These are phyloP conservation scores for Jaculus jaculus DNA, from an alignment of 2,113 vertebrate genomes.

Conservation along the genomic window DNA sequence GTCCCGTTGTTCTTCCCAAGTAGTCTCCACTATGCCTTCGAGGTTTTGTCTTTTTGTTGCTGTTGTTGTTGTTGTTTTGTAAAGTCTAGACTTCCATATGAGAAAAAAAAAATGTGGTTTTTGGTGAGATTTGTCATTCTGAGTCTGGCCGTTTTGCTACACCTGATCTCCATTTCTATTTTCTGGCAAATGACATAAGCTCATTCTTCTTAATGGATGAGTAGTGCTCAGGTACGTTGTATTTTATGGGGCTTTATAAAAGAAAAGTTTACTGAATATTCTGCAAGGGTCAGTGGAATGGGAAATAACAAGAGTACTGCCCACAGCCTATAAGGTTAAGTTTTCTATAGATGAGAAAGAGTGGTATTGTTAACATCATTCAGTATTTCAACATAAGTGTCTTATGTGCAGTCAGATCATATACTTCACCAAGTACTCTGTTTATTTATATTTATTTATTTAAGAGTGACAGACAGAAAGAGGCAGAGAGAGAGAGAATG, in stretches of 20 bases:
- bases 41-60: background rate
- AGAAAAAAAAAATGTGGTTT: background rate
- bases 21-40: background rate
- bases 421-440: background rate
- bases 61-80: too few relatives aligned
- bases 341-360: background rate
- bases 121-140: background rate
- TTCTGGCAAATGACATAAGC: background rate
- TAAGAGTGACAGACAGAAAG: too few relatives aligned
- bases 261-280: too few relatives aligned
- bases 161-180: background rate
- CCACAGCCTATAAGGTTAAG: too few relatives aligned
- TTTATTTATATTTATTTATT: too few relatives aligned
- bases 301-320: too few relatives aligned
- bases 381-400: background rate
- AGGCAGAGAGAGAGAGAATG: too few relatives aligned
- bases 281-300: too few relatives aligned
- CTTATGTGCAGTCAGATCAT: background rate
- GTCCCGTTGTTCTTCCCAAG: background rate
- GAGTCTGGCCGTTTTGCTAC: background rate
- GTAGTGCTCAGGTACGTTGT: background rate
- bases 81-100: background rate
- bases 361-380: background rate
- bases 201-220: background rate
- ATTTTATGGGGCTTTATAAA: too few relatives aligned